Evolutionary conservation across 2,888 invertebrate species (phyloP).

Genomic region (Tetramorium bicarinatum): DNA sequence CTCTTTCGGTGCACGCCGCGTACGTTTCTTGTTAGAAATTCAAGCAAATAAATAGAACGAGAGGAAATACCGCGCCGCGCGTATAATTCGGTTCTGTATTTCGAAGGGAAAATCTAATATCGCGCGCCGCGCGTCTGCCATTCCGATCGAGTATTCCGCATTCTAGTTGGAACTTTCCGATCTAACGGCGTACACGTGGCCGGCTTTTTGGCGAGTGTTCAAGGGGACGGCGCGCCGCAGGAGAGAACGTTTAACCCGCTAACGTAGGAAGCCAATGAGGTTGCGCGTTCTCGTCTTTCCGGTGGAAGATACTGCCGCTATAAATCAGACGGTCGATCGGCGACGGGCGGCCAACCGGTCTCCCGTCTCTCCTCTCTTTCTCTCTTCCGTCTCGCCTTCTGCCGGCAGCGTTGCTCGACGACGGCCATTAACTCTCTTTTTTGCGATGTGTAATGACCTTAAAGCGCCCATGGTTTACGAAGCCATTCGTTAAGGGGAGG

Average conservation of each 20-base stretch:
- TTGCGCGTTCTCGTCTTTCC: conserved; percentile 68
- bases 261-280: conserved; percentile 53
- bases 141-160: conserved; percentile 26
- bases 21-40: conserved; percentile 19
- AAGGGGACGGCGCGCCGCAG: conserved; percentile 22
- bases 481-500: conserved; percentile 79
- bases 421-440: conserved; percentile 79
- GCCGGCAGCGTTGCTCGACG: conserved; percentile 69
- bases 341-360: conserved; percentile 77
- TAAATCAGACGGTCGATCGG: conserved; percentile 82
- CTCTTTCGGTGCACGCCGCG: neutral
- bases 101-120: conserved; percentile 19
- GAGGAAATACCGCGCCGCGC: conserved; percentile 12
- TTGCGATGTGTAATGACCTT: conserved; percentile 81
- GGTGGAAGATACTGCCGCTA: conserved; percentile 72
- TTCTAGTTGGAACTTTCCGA: conserved; percentile 17
- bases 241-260: conserved; percentile 47
- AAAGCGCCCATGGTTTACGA: conserved; percentile 80
- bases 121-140: neutral
- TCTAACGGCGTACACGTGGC: conserved; percentile 29
- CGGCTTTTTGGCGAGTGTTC: conserved; percentile 45
- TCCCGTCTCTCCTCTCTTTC: conserved; percentile 39
- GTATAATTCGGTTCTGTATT: conserved; percentile 22
- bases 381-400: conserved; percentile 56
- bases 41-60: conserved; percentile 26